Conservation (phyloP, 2,113 vertebrate genomes). For the Gulo gulo region DNA sequence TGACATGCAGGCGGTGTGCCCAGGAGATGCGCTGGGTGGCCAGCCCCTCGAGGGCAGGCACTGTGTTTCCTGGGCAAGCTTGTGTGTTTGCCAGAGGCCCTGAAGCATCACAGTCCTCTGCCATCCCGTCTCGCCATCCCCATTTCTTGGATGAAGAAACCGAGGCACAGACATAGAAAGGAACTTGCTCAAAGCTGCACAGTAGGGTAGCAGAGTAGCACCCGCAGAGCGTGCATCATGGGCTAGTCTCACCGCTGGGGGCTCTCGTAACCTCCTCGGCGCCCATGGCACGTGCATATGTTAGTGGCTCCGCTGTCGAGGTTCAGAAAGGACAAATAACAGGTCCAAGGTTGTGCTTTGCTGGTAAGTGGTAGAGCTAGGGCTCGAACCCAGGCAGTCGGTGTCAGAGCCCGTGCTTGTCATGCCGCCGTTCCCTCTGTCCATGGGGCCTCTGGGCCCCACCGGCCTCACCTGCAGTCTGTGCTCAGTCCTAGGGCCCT, state of each 20-base stretch:
- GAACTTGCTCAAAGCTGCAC: background rate
- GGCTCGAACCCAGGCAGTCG: background rate
- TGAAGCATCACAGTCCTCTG: background rate
- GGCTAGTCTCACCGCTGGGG: background rate
- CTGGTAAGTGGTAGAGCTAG: background rate
- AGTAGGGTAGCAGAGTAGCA: background rate
- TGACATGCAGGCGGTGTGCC: too few species aligned
- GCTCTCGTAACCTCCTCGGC: background rate
- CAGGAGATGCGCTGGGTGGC: accelerated
- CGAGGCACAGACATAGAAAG: background rate
- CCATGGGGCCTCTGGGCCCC: accelerated
- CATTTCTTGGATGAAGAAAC: background rate
- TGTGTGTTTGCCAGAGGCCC: background rate
- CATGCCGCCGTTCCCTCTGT: accelerated
- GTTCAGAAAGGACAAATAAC: background rate
- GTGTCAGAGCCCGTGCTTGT: too few species aligned
- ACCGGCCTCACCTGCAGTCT: background rate
- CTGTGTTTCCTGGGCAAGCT: background rate
- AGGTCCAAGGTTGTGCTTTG: background rate
- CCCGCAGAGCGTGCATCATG: background rate
- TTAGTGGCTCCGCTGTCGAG: background rate
- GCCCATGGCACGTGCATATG: accelerated
- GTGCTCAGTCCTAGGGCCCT: slow-evolving; percentile 74
- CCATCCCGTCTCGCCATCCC: accelerated
- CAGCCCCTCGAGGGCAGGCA: background rate